These are phyloP conservation scores for Antitype chi DNA, from an alignment of 2,888 invertebrate genomes.

Conservation along the genomic window DNA sequence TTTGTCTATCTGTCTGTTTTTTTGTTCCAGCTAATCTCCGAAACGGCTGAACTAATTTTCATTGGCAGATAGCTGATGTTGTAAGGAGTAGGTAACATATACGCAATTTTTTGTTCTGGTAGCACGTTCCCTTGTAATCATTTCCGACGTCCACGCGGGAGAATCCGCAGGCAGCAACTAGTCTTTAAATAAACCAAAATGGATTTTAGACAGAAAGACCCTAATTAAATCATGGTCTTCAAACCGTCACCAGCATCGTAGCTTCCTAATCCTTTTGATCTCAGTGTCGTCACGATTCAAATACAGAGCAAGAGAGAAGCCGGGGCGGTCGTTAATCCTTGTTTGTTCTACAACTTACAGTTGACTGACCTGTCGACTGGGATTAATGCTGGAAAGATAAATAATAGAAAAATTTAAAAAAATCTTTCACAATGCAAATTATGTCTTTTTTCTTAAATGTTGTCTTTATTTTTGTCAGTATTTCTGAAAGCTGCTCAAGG, in stretches of 20 bases:
- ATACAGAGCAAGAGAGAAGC: constrained; percentile 13
- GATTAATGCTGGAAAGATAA: constrained; percentile 22
- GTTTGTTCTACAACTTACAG: constrained; percentile 48
- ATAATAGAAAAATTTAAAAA: not conserved
- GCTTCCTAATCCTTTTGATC: constrained; percentile 52
- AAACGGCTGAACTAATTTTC: no score
- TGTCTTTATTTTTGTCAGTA: not conserved
- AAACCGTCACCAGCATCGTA: constrained; percentile 35
- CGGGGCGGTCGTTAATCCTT: constrained; percentile 29
- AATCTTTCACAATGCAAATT: no score
- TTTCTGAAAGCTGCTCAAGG: not conserved
- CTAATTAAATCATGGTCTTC: constrained; percentile 28
- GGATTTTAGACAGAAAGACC: not conserved
- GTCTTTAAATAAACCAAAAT: constrained; percentile 3
- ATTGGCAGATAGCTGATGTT: no score
- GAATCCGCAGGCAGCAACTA: no score
- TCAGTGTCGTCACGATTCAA: constrained; percentile 47
- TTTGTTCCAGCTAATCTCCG: no score
- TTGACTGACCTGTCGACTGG: constrained; percentile 44
- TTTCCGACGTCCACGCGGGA: no score
- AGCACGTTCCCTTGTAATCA: no score
- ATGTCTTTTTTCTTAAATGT: not conserved
- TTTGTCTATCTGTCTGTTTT: no score
- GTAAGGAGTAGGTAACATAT: no score
- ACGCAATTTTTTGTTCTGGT: no score